Evolutionary conservation across 2,888 invertebrate species (phyloP).

Genomic region (Metopia argyrocephala): DNA sequence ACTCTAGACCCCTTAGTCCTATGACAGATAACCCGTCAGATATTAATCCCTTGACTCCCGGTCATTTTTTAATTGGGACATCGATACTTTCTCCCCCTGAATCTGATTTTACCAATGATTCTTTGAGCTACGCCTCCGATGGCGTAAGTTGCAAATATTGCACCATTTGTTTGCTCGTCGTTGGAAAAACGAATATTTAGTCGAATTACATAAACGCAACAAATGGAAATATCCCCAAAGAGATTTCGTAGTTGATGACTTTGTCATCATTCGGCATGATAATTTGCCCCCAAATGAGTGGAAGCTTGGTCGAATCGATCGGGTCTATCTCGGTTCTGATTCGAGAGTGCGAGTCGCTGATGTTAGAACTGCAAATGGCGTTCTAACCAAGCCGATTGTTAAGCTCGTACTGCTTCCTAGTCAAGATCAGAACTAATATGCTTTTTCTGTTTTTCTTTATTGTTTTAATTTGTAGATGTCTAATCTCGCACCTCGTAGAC

Average conservation of each 20-base stretch:
- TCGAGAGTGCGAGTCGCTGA: conserved; percentile 15
- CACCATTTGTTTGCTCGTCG: conserved; percentile 35
- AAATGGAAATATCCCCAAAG: conserved; percentile 52
- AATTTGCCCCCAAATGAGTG: conserved; percentile 1
- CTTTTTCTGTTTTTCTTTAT: not conserved
- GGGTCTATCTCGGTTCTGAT: not conserved
- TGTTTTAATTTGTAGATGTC: not conserved
- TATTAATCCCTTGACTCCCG: not conserved
- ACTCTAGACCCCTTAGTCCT: no score
- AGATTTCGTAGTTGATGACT: conserved; percentile 36
- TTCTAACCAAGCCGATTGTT: conserved; percentile 20
- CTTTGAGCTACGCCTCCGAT: not conserved
- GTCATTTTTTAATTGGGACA: conserved; percentile 18
- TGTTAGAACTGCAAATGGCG: conserved; percentile 17
- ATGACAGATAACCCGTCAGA: no score
- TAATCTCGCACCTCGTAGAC: not conserved
- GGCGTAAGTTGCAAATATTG: not conserved
- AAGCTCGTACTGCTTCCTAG: conserved; percentile 27
- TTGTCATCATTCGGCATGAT: conserved; percentile 3
- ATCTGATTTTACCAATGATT: no score
- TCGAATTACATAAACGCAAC: conserved; percentile 51
- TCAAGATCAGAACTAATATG: not conserved
- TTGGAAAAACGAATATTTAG: conserved; percentile 49
- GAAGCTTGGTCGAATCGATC: conserved; percentile 11
- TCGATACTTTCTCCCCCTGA: conserved; percentile 1